Conservation (phyloP, 2,113 vertebrate species). For the Ranitomeya variabilis region DNA sequence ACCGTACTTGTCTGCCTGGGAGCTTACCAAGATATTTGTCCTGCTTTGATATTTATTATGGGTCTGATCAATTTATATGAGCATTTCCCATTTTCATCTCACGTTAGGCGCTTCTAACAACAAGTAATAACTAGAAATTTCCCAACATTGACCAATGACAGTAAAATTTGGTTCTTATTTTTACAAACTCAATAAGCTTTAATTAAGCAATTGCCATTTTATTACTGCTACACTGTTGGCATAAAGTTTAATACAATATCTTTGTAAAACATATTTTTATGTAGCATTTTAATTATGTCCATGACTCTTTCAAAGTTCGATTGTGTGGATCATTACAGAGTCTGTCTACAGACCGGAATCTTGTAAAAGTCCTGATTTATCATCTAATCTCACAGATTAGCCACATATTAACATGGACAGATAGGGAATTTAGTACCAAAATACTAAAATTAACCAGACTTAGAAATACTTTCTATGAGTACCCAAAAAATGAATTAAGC, state of each 20-base stretch:
- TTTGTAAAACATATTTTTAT: neutral
- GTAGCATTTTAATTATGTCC: neutral
- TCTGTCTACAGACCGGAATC: neutral
- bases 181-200: neutral
- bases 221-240: neutral
- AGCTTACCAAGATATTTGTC: slow-evolving; percentile 6
- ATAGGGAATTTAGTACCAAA: no score
- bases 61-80: slow-evolving; percentile 4
- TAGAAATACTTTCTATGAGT: no score
- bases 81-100: slow-evolving; percentile 4
- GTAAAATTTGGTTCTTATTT: neutral
- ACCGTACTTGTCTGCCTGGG: neutral
- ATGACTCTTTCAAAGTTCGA: neutral
- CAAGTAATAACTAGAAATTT: neutral
- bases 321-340: neutral
- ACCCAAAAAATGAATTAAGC: no score
- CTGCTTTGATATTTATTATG: slow-evolving; percentile 36
- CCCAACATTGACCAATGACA: neutral
- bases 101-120: slow-evolving; percentile 17
- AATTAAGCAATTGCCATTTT: neutral
- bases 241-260: neutral
- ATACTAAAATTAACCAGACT: no score
- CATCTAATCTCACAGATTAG: neutral
- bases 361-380: neutral
- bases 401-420: no score